phyloP scores from a whole-genome alignment of 2,113 vertebrate genomes.

The Martes martes region DNA sequence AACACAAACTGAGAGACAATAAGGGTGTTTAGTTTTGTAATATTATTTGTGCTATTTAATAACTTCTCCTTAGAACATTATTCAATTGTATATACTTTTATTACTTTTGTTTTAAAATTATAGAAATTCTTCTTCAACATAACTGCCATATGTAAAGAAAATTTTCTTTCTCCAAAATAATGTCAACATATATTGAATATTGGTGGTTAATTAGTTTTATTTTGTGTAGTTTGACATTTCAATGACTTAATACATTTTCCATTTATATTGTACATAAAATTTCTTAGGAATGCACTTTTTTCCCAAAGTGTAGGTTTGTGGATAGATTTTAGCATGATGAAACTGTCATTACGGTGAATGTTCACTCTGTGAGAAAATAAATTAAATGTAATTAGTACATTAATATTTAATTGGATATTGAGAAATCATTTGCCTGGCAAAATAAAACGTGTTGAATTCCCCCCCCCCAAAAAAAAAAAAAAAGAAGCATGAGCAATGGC shows the following conservation, averaged over 20 bases:
- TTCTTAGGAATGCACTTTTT: constrained; percentile 71
- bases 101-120: constrained; percentile 71
- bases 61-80: constrained; percentile 78
- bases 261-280: constrained; percentile 80
- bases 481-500: background rate
- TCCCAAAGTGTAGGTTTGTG: constrained; percentile 77
- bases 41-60: constrained; percentile 84
- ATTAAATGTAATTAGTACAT: constrained; percentile 77
- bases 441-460: constrained; percentile 85
- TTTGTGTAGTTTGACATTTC: constrained; percentile 80
- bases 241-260: constrained; percentile 73
- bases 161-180: constrained; percentile 67
- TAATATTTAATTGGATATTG: constrained; percentile 81
- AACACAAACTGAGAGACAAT: constrained; percentile 72
- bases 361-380: constrained; percentile 79
- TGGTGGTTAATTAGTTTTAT: constrained; percentile 70
- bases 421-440: constrained; percentile 84
- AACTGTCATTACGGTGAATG: constrained; percentile 85
- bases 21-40: constrained; percentile 81
- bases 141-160: constrained; percentile 86
- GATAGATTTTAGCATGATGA: constrained; percentile 85
- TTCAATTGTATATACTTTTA: constrained; percentile 87
- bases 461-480: too few species aligned
- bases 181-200: constrained; percentile 44
- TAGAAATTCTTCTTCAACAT: constrained; percentile 76